Base-by-base conservation (phyloP, 2,113 vertebrate species). In the Pyrgilauda ruficollis region DNA sequence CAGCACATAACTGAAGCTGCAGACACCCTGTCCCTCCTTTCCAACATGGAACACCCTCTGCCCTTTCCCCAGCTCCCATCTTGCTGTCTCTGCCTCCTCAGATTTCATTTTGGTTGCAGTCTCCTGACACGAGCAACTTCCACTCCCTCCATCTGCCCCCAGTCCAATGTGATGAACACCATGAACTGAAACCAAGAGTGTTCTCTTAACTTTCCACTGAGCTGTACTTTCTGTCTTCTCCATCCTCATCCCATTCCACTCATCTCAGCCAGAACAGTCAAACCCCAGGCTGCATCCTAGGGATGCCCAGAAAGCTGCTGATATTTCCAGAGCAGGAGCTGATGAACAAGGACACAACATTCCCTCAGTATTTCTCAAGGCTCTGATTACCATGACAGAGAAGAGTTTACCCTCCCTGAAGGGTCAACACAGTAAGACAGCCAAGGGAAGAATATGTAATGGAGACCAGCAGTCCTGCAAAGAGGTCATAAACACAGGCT, bases 101-200 rank as follows among this genome's bases (percentile, higher is more conserved):
- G 52, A 31, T 84, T 56, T 70, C 55, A 13, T 64, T 88, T 92
- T 78, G 85, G 89, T 86, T 66, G 93, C 88, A 93, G 91, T 66
- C 84, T 97, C 89, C 95, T 90, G 91, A 92, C 94, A 97, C 89
- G 50, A 62, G 41, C 89, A 35, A 31, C 76, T 89, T 92, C 89
- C 72, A 82, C 73, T 95, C 81, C 81, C 90, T 96, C 94, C 96
- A 95, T 95, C 96, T 97, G 96, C 92, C 96, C 94, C 77, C 72
- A 87, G 44, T 62, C n/a, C 53, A 93, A 69, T 7, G 37, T 83
- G 95, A 97, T 12, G 37, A 90, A 84, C 27, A 61, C 86, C 86
- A 70, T 10, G 9, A 95, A 94, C 85, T 78, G 59, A 92, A 84
- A 92, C 79, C 77, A 84, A 84, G 5, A 20, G 35, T 33, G 22